phyloP scores from a whole-genome alignment of 1,140 invertebrate species.

The Choristoneura fumiferana region DNA sequence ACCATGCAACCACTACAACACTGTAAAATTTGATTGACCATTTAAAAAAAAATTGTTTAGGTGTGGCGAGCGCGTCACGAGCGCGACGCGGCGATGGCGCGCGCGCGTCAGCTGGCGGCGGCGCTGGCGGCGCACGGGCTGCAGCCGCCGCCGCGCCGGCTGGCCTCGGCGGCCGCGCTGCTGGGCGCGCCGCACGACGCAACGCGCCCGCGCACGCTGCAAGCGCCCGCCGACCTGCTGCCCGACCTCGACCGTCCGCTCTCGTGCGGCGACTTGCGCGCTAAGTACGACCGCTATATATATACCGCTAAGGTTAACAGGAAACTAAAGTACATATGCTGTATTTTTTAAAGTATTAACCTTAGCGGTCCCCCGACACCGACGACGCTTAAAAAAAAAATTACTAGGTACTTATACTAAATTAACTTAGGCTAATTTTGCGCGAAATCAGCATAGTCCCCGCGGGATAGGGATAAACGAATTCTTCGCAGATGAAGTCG shows the following conservation, averaged over 20 bases:
- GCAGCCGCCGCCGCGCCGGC: constrained; percentile 83
- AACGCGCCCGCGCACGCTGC: constrained; percentile 60
- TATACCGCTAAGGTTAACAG: too few species aligned
- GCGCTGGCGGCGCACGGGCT: constrained; percentile 90
- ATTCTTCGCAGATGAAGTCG: too few species aligned
- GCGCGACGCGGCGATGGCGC: constrained; percentile 89
- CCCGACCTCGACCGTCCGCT: constrained; percentile 68
- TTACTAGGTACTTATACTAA: too few species aligned
- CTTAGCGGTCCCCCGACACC: too few species aligned
- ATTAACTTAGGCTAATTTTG: too few species aligned
- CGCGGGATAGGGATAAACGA: too few species aligned
- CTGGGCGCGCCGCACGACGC: constrained; percentile 50
- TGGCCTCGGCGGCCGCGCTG: constrained; percentile 54
- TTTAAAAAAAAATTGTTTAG: constrained; percentile 57
- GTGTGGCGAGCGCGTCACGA: constrained; percentile 94
- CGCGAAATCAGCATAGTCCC: too few species aligned
- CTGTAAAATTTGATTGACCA: too few species aligned
- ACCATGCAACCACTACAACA: too few species aligned
- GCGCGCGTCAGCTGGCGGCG: constrained; percentile 91
- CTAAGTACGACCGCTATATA: constrained; percentile 38
- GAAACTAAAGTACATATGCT: too few species aligned
- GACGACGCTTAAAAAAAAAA: too few species aligned
- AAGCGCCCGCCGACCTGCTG: constrained; percentile 59
- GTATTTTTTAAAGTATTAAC: too few species aligned
- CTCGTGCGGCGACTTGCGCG: constrained; percentile 64